Conservation (phyloP, 2,888 invertebrate genomes). For the Peribatodes rhomboidaria region DNA sequence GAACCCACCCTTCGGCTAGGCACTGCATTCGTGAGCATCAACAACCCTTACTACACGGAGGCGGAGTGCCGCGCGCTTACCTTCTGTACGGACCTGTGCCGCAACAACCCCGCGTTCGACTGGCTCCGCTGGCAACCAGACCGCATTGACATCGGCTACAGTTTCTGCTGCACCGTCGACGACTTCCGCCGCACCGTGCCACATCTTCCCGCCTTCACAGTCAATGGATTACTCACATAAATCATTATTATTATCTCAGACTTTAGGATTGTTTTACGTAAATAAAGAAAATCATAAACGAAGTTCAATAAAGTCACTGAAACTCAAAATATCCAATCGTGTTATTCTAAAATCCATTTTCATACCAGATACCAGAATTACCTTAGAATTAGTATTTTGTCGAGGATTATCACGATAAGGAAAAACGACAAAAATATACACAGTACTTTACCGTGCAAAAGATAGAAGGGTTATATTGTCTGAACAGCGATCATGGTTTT, state of each 20-base stretch:
- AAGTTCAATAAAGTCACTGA: background rate
- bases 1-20: slow-evolving; percentile 81
- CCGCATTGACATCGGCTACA: slow-evolving; percentile 84
- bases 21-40: slow-evolving; percentile 87
- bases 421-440: background rate
- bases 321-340: background rate
- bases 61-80: slow-evolving; percentile 69
- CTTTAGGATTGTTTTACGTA: background rate
- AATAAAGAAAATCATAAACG: background rate
- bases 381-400: background rate
- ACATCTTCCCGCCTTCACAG: slow-evolving; percentile 83
- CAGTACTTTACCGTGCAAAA: background rate
- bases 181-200: slow-evolving; percentile 84
- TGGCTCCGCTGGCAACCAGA: slow-evolving; percentile 87
- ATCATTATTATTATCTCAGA: background rate
- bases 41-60: slow-evolving; percentile 86
- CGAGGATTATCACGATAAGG: background rate
- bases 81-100: slow-evolving; percentile 84
- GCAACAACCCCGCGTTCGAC: slow-evolving; percentile 84
- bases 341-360: background rate
- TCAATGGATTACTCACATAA: slow-evolving; percentile 72
- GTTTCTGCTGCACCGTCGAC: slow-evolving; percentile 87
- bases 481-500: background rate
- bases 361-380: slow-evolving; percentile 1
- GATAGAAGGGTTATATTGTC: slow-evolving; percentile 7